A percentile compares a stretch with the other conserved stretches of the same genome.
These are phyloP conservation scores for Xiphorhynchus elegans DNA, from an alignment of 2,113 vertebrate species.

Conservation along the genomic window DNA sequence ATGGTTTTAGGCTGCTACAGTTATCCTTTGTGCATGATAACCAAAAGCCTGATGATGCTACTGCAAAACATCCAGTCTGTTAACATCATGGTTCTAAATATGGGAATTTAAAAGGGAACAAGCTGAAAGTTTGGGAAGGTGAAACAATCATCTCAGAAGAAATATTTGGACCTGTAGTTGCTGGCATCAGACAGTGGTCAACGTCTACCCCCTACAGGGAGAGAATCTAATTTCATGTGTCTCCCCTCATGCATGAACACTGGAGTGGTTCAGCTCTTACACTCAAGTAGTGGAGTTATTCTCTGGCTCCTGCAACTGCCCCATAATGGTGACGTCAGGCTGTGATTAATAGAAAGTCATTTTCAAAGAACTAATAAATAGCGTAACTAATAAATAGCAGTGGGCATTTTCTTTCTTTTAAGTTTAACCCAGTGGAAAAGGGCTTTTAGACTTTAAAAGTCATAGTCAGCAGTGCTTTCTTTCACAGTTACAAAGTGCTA, in stretches of 20 bases:
- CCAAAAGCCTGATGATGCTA: conserved; percentile 29
- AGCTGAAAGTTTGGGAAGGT: conserved; percentile 4
- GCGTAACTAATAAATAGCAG: not conserved
- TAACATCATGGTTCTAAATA: conserved; percentile 7
- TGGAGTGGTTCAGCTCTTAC: conserved; percentile 24
- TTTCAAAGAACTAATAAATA: conserved; percentile 62
- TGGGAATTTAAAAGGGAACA: conserved; percentile 30
- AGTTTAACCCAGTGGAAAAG: conserved; percentile 28
- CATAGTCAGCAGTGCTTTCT: not conserved
- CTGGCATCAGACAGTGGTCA: conserved; percentile 70
- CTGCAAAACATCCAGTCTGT: conserved; percentile 16
- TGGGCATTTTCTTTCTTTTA: not conserved
- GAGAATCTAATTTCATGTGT: conserved; percentile 76
- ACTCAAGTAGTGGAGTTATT: not conserved
- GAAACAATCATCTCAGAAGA: conserved; percentile 41
- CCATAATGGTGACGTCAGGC: conserved; percentile 55
- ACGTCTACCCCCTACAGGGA: conserved; percentile 79
- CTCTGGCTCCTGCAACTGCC: conserved; percentile 47
- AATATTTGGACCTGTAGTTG: conserved; percentile 46
- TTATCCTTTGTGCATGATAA: conserved; percentile 57
- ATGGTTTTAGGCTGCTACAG: conserved; percentile 28
- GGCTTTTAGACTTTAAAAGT: conserved; percentile 38
- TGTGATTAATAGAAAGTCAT: conserved; percentile 67
- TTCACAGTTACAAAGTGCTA: not conserved
- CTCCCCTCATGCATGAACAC: not conserved